These are phyloP conservation scores for Drosophila subobscura DNA, from an alignment of 1,140 invertebrate genomes.

Conservation along the genomic window DNA sequence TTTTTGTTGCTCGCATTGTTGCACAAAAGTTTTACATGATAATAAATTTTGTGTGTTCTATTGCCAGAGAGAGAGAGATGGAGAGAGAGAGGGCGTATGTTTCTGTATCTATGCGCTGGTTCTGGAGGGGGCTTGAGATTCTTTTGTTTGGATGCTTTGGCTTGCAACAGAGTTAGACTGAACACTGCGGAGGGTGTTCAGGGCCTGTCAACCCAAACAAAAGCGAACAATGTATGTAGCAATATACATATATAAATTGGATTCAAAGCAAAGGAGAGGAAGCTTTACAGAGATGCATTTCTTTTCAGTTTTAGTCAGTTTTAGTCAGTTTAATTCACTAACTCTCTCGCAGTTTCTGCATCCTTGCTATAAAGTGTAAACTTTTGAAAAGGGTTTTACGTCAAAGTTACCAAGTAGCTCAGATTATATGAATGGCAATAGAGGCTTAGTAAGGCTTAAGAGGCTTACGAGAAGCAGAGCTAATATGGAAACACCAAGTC, in stretches of 20 bases:
- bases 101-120: conserved; percentile 42
- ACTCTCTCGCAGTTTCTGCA: too few relatives aligned
- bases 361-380: too few relatives aligned
- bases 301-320: neutral
- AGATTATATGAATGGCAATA: too few relatives aligned
- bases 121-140: conserved; percentile 8
- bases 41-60: conserved; percentile 56
- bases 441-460: too few relatives aligned
- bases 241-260: conserved; percentile 19
- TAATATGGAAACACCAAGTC: too few relatives aligned
- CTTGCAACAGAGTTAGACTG: conserved; percentile 15
- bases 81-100: conserved; percentile 12
- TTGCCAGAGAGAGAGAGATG: conserved; percentile 22
- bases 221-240: neutral
- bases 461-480: too few relatives aligned
- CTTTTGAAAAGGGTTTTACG: too few relatives aligned
- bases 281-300: neutral
- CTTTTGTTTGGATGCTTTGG: conserved; percentile 9
- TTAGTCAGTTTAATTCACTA: too few relatives aligned
- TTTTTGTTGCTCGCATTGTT: conserved; percentile 68
- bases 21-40: conserved; percentile 78
- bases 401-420: neutral
- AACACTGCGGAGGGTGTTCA: conserved; percentile 7
- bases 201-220: conserved; percentile 13
- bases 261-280: neutral